These are phyloP conservation scores for Andrena bicolor DNA, from an alignment of 2,888 invertebrate species.

Conservation along the genomic window DNA sequence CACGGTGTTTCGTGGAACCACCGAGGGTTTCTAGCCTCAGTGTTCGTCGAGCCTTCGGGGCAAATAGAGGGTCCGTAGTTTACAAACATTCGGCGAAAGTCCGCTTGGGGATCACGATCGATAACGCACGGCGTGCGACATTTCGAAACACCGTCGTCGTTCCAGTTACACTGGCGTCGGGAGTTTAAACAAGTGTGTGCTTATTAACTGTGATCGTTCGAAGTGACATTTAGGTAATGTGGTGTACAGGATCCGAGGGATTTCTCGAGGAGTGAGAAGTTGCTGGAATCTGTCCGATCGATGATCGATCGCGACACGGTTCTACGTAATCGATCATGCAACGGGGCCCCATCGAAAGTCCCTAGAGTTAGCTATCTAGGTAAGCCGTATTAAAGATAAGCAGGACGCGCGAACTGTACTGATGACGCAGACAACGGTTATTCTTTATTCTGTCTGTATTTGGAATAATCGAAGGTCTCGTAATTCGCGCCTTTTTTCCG, in stretches of 20 bases:
- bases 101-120: not conserved
- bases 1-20: constrained; percentile 16
- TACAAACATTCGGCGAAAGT: not conserved
- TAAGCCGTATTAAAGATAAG: constrained; percentile 2
- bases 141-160: not conserved
- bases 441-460: too few species aligned
- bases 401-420: too few species aligned
- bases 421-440: too few species aligned
- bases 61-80: constrained; percentile 13
- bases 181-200: not conserved
- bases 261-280: not conserved
- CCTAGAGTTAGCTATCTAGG: constrained; percentile 28
- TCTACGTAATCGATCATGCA: constrained; percentile 28
- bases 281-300: not conserved
- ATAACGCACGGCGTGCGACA: not conserved
- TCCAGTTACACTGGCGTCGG: not conserved
- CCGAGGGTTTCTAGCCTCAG: constrained; percentile 28
- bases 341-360: constrained; percentile 1
- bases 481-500: too few species aligned
- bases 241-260: not conserved
- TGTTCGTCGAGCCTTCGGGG: not conserved
- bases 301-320: constrained; percentile 6
- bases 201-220: not conserved
- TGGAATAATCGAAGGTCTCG: too few species aligned
- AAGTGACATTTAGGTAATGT: not conserved